phyloP scores from a whole-genome alignment of 1,140 invertebrate species.

The Musca domestica region DNA sequence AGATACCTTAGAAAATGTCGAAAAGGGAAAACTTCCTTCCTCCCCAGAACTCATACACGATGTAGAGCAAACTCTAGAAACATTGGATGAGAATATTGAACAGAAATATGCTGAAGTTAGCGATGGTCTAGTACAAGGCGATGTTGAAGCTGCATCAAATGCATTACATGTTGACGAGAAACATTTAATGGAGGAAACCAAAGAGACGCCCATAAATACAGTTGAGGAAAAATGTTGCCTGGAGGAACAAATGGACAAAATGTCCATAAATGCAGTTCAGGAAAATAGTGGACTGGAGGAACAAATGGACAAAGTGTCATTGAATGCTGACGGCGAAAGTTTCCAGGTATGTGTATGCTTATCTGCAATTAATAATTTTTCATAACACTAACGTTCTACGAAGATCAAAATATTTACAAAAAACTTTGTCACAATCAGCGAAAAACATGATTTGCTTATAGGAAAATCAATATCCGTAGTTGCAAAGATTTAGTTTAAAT shows the following conservation, averaged over 20 bases:
- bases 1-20: too few relatives aligned
- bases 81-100: too few relatives aligned
- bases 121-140: not conserved
- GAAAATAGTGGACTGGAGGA: constrained; percentile 5
- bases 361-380: too few relatives aligned
- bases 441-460: too few relatives aligned
- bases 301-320: constrained; percentile 23
- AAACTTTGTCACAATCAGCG: too few relatives aligned
- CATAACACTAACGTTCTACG: too few relatives aligned
- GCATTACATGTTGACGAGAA: constrained; percentile 43
- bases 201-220: constrained; percentile 25
- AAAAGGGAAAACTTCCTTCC: too few relatives aligned
- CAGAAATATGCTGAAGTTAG: not conserved
- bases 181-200: constrained; percentile 46
- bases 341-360: constrained; percentile 38
- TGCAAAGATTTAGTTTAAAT: too few relatives aligned
- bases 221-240: not conserved
- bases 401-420: too few relatives aligned
- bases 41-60: too few relatives aligned
- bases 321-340: constrained; percentile 28
- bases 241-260: constrained; percentile 23
- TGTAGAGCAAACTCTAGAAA: too few relatives aligned
- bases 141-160: constrained; percentile 38
- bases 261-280: not conserved
- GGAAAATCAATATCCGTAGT: too few relatives aligned